A percentile compares a stretch with the other conserved stretches of the same genome.
phyloP scores from a whole-genome alignment of 2,797 vertebrate species.

The Muscicapa striata region DNA sequence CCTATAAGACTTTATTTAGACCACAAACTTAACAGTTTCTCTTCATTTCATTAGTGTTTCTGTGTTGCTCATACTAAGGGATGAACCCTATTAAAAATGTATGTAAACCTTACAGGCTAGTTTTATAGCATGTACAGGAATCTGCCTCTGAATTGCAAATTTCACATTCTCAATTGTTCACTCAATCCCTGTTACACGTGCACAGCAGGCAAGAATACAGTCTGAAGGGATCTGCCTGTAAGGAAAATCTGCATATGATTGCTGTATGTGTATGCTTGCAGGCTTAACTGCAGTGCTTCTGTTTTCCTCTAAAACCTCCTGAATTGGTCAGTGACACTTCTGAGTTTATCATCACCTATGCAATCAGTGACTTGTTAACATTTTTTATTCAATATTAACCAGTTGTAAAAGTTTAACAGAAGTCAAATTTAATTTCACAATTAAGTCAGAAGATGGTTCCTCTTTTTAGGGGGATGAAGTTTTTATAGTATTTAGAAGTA shows the following conservation, averaged over 20 bases:
- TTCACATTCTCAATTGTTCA: rapidly evolving
- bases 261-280: background rate
- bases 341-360: background rate
- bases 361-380: background rate
- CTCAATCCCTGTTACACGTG: rapidly evolving
- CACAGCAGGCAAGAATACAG: background rate
- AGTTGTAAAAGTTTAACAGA: background rate
- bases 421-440: background rate
- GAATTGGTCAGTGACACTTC: background rate
- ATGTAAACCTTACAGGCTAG: background rate
- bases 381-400: background rate
- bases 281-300: background rate
- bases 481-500: background rate
- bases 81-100: background rate
- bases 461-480: background rate
- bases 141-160: background rate
- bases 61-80: background rate
- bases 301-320: background rate
- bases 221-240: background rate
- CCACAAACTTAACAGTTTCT: background rate
- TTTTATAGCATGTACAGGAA: background rate
- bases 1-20: background rate
- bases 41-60: background rate
- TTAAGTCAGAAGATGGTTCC: background rate
- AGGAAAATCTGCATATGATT: background rate